A percentile compares a stretch with the other conserved stretches of the same genome.
Evolutionary conservation across 1,140 invertebrate species (phyloP).

Genomic region (Ectropis grisescens): DNA sequence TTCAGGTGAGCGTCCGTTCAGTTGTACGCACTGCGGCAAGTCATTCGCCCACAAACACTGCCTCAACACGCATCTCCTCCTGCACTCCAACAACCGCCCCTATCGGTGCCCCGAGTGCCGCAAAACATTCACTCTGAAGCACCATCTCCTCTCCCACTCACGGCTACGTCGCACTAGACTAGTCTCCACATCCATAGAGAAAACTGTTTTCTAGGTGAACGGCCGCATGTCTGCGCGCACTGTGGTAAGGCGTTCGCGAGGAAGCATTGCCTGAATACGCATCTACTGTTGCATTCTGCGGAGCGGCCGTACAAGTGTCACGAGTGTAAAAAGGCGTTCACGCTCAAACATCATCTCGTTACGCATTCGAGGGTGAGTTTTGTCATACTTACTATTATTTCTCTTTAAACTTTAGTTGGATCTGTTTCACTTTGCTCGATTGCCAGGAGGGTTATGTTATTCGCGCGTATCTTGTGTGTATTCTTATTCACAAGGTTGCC

Average conservation of each 20-base stretch:
- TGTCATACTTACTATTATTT: too few species aligned
- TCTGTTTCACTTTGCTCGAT: too few species aligned
- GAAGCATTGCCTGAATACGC: slow-evolving; percentile 87
- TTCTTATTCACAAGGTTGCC: too few species aligned
- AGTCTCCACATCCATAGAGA: too few species aligned
- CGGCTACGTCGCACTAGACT: too few species aligned
- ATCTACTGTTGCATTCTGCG: slow-evolving; percentile 83
- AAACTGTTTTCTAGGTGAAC: slow-evolving; percentile 71
- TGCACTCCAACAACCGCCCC: slow-evolving; percentile 85
- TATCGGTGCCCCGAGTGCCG: slow-evolving; percentile 88
- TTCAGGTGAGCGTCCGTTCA: slow-evolving; percentile 82
- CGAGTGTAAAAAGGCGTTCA: slow-evolving; percentile 90
- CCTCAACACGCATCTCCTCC: slow-evolving; percentile 82
- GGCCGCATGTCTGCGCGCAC: slow-evolving; percentile 85
- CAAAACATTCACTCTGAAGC: slow-evolving; percentile 87
- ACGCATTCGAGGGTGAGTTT: slow-evolving; percentile 81
- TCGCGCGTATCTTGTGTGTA: too few species aligned
- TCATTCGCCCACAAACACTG: slow-evolving; percentile 88
- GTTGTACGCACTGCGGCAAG: slow-evolving; percentile 87
- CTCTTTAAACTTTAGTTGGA: too few species aligned
- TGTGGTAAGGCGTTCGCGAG: slow-evolving; percentile 90
- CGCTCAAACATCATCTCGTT: slow-evolving; percentile 83
- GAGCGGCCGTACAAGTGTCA: slow-evolving; percentile 86
- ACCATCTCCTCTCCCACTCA: slow-evolving; percentile 83
- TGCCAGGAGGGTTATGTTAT: too few species aligned